Evolutionary conservation across 2,888 invertebrate species (phyloP).

Genomic region (Alviniconcha strummeri): DNA sequence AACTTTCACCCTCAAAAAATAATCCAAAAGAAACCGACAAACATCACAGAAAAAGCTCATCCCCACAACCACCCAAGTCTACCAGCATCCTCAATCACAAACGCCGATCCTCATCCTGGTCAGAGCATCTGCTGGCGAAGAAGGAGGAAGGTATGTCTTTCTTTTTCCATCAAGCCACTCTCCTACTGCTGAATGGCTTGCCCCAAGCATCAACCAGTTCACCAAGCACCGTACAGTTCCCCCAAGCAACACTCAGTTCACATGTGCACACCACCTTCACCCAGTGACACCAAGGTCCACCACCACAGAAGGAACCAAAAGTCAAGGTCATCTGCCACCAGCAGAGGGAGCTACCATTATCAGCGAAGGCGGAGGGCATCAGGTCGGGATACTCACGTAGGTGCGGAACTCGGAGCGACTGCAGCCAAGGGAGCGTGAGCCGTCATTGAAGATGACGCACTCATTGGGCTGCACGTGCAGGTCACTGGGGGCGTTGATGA

Average conservation of each 20-base stretch:
- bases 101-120: no score
- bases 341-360: neutral
- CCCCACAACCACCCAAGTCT: no score
- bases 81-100: no score
- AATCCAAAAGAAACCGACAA: no score
- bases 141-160: no score
- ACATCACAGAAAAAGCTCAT: no score
- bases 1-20: no score
- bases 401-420: slow-evolving; percentile 63
- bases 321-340: neutral
- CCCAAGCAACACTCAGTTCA: neutral
- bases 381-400: slow-evolving; percentile 66
- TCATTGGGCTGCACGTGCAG: slow-evolving; percentile 63
- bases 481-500: slow-evolving; percentile 62
- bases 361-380: slow-evolving; percentile 19
- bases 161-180: no score
- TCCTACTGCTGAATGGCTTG: no score
- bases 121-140: no score
- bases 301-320: neutral
- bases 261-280: neutral
- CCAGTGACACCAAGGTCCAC: neutral
- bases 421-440: slow-evolving; percentile 66
- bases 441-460: slow-evolving; percentile 70
- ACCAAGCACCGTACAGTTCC: no score
- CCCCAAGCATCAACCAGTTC: no score